phyloP scores from a whole-genome alignment of 2,113 vertebrate genomes.

The Lagopus leucura region DNA sequence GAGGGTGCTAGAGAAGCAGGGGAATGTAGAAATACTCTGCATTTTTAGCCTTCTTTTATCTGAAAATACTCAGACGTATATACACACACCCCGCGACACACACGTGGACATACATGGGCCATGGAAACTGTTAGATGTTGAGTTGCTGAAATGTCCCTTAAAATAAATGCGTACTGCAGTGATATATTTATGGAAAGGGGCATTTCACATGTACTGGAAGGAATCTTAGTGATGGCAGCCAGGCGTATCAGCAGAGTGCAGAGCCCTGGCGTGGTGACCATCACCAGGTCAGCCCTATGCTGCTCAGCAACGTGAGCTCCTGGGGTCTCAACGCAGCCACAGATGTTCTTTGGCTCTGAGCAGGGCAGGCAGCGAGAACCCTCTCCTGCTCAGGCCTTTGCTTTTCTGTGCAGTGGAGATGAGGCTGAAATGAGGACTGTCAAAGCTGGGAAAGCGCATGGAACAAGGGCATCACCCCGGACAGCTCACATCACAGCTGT shows the following conservation, averaged over 20 bases:
- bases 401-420: not conserved
- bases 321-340: rapidly evolving
- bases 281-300: not conserved
- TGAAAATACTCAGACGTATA: not conserved
- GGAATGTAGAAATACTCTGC: not conserved
- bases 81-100: not conserved
- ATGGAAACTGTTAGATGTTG: not conserved
- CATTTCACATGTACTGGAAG: not conserved
- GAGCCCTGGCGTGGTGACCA: not conserved
- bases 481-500: not conserved
- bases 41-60: not conserved
- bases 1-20: not conserved
- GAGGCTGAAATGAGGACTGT: not conserved
- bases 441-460: not conserved
- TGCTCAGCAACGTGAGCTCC: rapidly evolving
- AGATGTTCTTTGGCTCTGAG: rapidly evolving
- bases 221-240: not conserved
- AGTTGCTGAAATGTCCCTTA: not conserved
- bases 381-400: not conserved
- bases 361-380: not conserved
- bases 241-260: rapidly evolving
- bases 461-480: not conserved
- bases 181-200: rapidly evolving
- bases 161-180: not conserved
- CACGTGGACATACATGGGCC: not conserved